Evolutionary conservation across 2,113 vertebrate species (phyloP), one percentile per base, ranked within the genome.

Genomic region (Xenopus borealis): DNA sequence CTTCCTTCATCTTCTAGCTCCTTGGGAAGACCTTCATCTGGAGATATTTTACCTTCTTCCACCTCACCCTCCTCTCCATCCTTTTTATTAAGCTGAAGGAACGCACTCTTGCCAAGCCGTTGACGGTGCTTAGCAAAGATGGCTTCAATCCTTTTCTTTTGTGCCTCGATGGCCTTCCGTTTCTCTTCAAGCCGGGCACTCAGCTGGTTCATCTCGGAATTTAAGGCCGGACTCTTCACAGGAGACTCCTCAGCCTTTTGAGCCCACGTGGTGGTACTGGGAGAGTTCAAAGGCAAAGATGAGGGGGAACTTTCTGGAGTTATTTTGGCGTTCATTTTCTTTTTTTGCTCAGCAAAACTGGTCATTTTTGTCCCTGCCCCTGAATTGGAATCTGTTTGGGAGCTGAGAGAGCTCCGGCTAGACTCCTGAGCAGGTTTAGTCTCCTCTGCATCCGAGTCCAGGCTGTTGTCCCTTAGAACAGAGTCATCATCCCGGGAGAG

Each of bases 81-180:
- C 6, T 85, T 87, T 33, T 86, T 92, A 78, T 95, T 94, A 57
- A 98, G 83, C 80, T 95, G 94, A 50, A 94, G 81, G 79, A 98
- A 93, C 1, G 96, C 96, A 7, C 79, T 94, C 70, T 95, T 94
- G 10, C 96, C 96, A 33, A 98, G 81, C 8, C 91, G 89, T 78
- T 98, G 95, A 1, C 96, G 88, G 78, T 98, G 95, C 78, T 95
- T 95, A 72, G 94, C 91, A 67, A 97, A 98, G 52, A 98, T 96
- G 77, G 94, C 95, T 74, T 98, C 96, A 2, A 98, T 98, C 1
- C 95, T 89, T 11, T 93, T 94, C 74, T 98, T 98, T 80, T 98
- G 96, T 0, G 96, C 95, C 80, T 98, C 96, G 0, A 98, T 98
- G 58, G 96, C 96, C 12, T 89, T 88, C 0, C 96, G 89, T 10